phyloP scores from a whole-genome alignment of 2,113 vertebrate species.

The Nannospalax galili region DNA sequence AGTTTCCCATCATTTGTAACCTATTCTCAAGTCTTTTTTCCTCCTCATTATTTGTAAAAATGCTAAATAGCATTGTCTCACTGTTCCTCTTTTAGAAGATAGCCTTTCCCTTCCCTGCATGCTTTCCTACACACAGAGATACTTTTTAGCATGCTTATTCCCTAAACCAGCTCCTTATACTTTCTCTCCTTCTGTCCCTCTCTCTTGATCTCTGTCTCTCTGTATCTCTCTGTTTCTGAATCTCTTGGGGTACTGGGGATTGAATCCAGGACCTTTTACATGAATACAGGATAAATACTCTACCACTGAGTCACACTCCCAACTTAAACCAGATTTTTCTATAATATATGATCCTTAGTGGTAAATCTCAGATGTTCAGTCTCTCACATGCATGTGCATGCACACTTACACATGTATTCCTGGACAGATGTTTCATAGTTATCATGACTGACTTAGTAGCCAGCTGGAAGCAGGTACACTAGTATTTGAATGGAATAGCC shows the following conservation, averaged over 20 bases:
- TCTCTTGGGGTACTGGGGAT: background rate
- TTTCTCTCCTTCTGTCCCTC: background rate
- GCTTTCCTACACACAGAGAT: background rate
- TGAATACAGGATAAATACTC: background rate
- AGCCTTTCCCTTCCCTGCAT: background rate
- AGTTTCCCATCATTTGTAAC: background rate
- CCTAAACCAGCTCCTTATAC: background rate
- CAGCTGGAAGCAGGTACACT: background rate
- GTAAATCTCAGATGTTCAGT: background rate
- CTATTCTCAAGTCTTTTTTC: background rate
- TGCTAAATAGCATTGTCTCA: background rate
- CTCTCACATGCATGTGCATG: background rate
- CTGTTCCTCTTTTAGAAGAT: background rate
- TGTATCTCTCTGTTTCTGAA: no score
- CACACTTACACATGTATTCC: no score
- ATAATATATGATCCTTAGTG: background rate
- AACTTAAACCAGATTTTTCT: background rate
- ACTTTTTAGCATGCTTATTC: background rate
- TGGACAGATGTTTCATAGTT: background rate
- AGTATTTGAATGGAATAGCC: constrained; percentile 7
- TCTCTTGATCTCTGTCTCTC: background rate
- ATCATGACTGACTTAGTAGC: background rate
- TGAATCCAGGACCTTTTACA: background rate
- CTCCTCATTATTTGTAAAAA: constrained; percentile 23
- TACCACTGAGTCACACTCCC: background rate